Evolutionary conservation across 2,797 vertebrate genomes (phyloP), one percentile per base, ranked within the genome.

Genomic region (Petrocephalus schoutedeni): DNA sequence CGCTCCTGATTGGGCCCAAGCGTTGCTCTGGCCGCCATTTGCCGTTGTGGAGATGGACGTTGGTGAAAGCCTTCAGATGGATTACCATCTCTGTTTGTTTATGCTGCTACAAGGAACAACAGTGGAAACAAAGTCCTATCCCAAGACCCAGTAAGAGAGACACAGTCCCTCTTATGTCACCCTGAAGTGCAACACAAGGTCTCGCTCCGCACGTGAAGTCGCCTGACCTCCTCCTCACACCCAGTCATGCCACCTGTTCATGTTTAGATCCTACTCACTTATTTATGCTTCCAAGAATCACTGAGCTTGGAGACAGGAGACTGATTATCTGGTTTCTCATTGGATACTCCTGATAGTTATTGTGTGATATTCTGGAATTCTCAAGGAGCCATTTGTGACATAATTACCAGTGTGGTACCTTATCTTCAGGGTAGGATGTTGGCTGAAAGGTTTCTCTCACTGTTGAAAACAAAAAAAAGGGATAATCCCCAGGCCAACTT

Each of bases 401-500:
- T 85, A 54, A 85, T 56, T n/a, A 28, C 49, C 83, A 57, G 21
- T n/a, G 77, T 85, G 59, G 49, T 41, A 71, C 87, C 71, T 28
- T 83, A 56, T 85, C 54, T 58, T 58, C 54, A 41, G 32, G 80
- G 80, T 54, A 12, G 23, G 80, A 5, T 59, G 51, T 59, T 7
- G 8, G 23, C 85, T 86, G 54, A 58, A 54, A 86, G 56, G 28
- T 45, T 41, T 86, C 54, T 16, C 83, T 36, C 28, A 59, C 54
- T 58, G 85, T 2, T 6, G 51, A 41, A 86, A 61, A 59, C 85
- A 86, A 56, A 86, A 86, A 59, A 84, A 58, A 58, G 36, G 54
- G 56, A 86, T 74, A 86, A 56, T 88, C 45, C 59, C 14, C 57
- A 86, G 83, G 77, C 85, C 61, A 86, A 74, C 83, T 86, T 88